Evolutionary conservation across 2,888 invertebrate species (phyloP), one percentile per base, ranked within the genome.

Genomic region (Cryptocheilus praepositus): DNA sequence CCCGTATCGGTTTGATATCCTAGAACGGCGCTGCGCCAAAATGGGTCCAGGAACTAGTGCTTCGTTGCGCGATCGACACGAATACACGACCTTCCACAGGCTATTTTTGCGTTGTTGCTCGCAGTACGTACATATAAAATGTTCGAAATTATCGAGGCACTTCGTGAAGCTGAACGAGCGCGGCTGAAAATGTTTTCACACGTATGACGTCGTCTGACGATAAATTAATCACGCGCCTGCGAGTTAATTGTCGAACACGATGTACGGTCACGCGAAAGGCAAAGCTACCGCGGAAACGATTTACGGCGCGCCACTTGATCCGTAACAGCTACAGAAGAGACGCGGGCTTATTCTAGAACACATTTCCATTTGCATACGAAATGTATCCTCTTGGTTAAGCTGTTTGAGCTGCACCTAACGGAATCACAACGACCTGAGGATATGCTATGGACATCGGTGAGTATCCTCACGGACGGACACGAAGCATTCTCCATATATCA

Each of bases 291-390:
- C 56, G 67, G 64, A 72, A 79, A 80, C 74, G 80, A 78, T 78
- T 74, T 74, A 77, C 71, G 74, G 61, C 60, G 67, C 67, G 70
- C 67, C 70, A 70, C 36, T 70, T 80, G 78, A 79, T 80, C 77
- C 80, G 80, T 74, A 76, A 73, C 69, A 74, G 74, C 77, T 77
- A 79, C 80, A 72, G 69, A 5, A 7, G 36, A 70, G 77, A 71
- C 70, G 71, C 74, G 73, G 74, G 77, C 80, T 79, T 77, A 79
- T 79, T 79, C 80, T 65, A 65, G 73, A 77, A 77, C 80, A 77
- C 80, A 80, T 80, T 79, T 79, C 78, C 73, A 80, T 79, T 80
- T 80, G 80, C 79, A 79, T 79, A 80, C 75, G 75, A 77, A 80
- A 79, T 80, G 77, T 77, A 73, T 70, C 73, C 70, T 53, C 61